These are phyloP conservation scores for Trididemnum clinides DNA, from an alignment of 23 tunicate genomes.

Conservation along the genomic window DNA sequence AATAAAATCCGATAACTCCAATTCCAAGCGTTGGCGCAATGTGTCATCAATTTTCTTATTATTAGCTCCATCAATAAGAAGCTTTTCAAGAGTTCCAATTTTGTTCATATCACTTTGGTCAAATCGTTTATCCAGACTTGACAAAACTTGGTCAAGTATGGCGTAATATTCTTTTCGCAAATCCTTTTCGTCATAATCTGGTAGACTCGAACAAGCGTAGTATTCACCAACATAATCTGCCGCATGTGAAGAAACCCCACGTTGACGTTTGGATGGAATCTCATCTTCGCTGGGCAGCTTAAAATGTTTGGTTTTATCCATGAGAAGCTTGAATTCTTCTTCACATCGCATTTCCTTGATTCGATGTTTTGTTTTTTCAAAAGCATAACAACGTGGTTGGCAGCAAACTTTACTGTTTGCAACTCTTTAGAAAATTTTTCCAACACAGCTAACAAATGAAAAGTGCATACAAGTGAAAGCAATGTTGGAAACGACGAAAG, in stretches of 20 bases:
- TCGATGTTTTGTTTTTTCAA: conserved; percentile 29
- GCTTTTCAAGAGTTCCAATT: no score
- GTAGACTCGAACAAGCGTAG: no score
- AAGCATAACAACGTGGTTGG: conserved; percentile 25
- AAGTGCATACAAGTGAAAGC: conserved; percentile 26
- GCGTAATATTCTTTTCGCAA: no score
- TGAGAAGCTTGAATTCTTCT: conserved; percentile 27
- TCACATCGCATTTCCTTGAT: conserved; percentile 23
- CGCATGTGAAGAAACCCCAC: conserved; percentile 10
- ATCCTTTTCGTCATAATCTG: background rate
- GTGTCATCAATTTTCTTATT: no score
- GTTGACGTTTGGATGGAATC: conserved; percentile 26
- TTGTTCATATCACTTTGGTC: background rate
- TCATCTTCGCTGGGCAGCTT: conserved; percentile 27
- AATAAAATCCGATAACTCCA: no score
- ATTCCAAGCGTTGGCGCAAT: no score
- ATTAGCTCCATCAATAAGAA: no score
- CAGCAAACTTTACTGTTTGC: conserved; percentile 34
- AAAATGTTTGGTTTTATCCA: conserved; percentile 25
- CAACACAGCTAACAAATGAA: conserved; percentile 27
- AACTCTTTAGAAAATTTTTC: conserved; percentile 24
- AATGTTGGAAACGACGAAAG: conserved; percentile 37
- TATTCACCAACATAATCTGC: no score
- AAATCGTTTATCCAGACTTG: background rate
- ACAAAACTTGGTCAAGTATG: no score